Evolutionary conservation across 2,113 vertebrate species (phyloP), one percentile per base, ranked within the genome.

Genomic region (Peromyscus polionotus): DNA sequence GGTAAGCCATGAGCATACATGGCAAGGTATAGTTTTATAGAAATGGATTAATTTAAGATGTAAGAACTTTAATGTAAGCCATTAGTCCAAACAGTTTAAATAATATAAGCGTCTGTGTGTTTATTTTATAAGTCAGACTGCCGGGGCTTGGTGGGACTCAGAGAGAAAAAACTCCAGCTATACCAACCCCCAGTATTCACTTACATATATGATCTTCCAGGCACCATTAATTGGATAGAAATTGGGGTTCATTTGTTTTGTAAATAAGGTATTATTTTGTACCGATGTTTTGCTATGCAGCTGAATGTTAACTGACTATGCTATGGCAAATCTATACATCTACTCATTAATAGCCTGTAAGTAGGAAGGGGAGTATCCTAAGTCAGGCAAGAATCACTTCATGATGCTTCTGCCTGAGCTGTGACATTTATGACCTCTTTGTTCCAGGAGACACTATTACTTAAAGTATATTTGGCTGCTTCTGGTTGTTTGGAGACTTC

Each of bases 71-170:
- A n/a, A n/a, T n/a, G n/a, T n/a, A n/a, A 42, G 42, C 42, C 42
- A 42, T 42, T 42, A 42, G 42, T 42, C 42, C 42, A 42, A 42
- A 42, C 42, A 42, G 42, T 42, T 42, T 42, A 42, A 42, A 42
- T 42, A 42, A 42, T 42, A 42, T 42, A 42, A 42, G 42, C 42
- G 3, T 42, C 42, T 42, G 42, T 42, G 42, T 42, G 42, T 42
- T 42, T 42, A 42, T 42, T 42, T 42, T 42, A 42, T 42, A 42
- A 42, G 42, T 42, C 3, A 3, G 42, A 42, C 42, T 42, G 42
- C 42, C 42, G 3, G 42, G 42, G 42, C 3, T 42, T 42, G 42
- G 42, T 3, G 4, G 0, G 4, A 42, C 42, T 3, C 3, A 3
- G 42, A 42, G 42, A 42, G 42, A 42, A 42, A 42, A 42, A 42